These are phyloP conservation scores for Drosophila trapezifrons DNA, from an alignment of 1,140 invertebrate species.

Conservation along the genomic window DNA sequence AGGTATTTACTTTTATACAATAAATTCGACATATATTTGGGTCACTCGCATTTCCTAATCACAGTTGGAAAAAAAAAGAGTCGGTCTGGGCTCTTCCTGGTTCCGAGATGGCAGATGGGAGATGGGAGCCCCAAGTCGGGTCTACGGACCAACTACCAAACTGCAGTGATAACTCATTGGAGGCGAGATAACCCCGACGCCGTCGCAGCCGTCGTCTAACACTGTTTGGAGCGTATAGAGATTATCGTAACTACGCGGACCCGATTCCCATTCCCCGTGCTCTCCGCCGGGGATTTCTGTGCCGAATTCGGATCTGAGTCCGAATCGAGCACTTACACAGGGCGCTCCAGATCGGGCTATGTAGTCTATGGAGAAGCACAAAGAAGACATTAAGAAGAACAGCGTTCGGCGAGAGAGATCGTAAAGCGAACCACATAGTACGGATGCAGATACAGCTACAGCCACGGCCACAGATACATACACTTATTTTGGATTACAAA, in stretches of 20 bases:
- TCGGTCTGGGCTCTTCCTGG: background rate
- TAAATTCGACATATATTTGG: background rate
- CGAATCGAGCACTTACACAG: background rate
- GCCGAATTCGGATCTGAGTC: conserved; percentile 7
- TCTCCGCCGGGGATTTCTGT: conserved; percentile 3
- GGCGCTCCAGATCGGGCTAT: conserved; percentile 2
- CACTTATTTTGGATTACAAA: conserved; percentile 81
- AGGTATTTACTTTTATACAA: background rate
- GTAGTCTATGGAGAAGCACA: conserved; percentile 20
- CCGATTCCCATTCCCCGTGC: conserved; percentile 6
- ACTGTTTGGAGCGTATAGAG: conserved; percentile 21
- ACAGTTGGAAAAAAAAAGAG: conserved; percentile 1
- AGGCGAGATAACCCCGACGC: conserved; percentile 36
- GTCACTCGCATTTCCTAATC: conserved; percentile 1
- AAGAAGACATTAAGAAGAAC: conserved; percentile 31
- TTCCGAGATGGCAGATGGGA: background rate
- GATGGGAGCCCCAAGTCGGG: conserved; percentile 11
- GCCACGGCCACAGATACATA: conserved; percentile 49
- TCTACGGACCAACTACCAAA: conserved; percentile 40
- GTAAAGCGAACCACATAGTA: conserved; percentile 74
- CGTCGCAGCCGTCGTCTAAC: conserved; percentile 15
- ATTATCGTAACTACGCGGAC: conserved; percentile 35
- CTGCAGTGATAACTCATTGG: conserved; percentile 42
- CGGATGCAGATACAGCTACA: conserved; percentile 51
- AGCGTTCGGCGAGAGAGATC: conserved; percentile 52